Conservation (phyloP, 2,888 invertebrate species). For the Zygothrica quintamaculata region DNA sequence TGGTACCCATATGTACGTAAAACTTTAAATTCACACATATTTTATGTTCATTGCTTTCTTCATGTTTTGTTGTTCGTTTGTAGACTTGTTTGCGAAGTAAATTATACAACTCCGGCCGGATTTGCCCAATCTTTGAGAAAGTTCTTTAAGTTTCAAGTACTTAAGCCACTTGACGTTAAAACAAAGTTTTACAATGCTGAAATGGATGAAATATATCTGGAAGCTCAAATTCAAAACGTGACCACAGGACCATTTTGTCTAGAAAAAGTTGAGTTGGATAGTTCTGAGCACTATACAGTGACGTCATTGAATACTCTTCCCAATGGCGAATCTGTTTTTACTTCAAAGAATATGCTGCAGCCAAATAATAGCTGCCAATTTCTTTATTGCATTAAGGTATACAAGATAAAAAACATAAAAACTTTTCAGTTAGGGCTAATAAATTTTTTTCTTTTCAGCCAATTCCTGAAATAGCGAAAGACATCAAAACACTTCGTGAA, state of each 20-base stretch:
- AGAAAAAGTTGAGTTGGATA: slow-evolving; percentile 96
- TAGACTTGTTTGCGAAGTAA: slow-evolving; percentile 98
- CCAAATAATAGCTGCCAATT: slow-evolving; percentile 97
- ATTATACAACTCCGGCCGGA: slow-evolving; percentile 91
- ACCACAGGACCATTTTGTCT: slow-evolving; percentile 96
- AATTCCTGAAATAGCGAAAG: slow-evolving; percentile 89
- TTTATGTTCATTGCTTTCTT: too few species aligned
- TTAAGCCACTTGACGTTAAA: slow-evolving; percentile 98
- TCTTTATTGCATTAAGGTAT: slow-evolving; percentile 93
- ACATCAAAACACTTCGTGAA: slow-evolving; percentile 91
- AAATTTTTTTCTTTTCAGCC: slow-evolving; percentile 85
- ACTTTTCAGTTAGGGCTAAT: neutral
- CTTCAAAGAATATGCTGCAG: slow-evolving; percentile 92
- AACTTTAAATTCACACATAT: neutral
- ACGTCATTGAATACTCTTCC: slow-evolving; percentile 89
- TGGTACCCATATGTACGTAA: slow-evolving; percentile 96
- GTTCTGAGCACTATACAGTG: slow-evolving; percentile 94
- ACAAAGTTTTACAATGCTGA: slow-evolving; percentile 99
- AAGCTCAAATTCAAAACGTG: slow-evolving; percentile 95
- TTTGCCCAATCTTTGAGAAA: slow-evolving; percentile 95
- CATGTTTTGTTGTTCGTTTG: too few species aligned
- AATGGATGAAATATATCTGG: slow-evolving; percentile 90
- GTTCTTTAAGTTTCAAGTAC: slow-evolving; percentile 98
- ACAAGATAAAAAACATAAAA: neutral
- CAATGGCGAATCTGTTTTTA: slow-evolving; percentile 90